Conservation (phyloP, 2,888 invertebrate genomes). For the Oscheius sp. region DNA sequence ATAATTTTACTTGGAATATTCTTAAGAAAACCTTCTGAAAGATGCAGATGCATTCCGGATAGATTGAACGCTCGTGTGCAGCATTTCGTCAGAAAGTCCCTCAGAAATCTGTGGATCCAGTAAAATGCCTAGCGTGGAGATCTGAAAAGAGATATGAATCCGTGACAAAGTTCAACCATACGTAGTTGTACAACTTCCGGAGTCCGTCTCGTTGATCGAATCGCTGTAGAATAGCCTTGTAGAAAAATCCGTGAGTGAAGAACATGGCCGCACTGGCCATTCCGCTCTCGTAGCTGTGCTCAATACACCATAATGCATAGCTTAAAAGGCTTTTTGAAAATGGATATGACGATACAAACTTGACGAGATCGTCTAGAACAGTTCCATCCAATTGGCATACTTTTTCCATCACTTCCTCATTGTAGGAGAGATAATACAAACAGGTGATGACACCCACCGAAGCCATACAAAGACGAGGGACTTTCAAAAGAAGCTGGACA, state of each 20-base stretch:
- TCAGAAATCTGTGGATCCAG: constrained; percentile 79
- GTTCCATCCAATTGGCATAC: constrained; percentile 82
- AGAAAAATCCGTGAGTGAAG: constrained; percentile 84
- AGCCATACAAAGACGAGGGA: constrained; percentile 76
- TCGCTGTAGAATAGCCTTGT: constrained; percentile 89
- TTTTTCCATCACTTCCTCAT: constrained; percentile 96
- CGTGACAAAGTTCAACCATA: constrained; percentile 73
- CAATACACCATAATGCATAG: constrained; percentile 93
- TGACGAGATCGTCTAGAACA: constrained; percentile 67
- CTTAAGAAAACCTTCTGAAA: constrained; percentile 78
- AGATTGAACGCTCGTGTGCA: constrained; percentile 89
- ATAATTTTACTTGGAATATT: not conserved
- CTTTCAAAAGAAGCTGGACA: constrained; percentile 85
- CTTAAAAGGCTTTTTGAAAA: constrained; percentile 75
- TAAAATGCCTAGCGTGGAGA: constrained; percentile 87
- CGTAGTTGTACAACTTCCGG: constrained; percentile 91
- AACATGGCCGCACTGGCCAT: constrained; percentile 98
- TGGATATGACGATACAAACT: constrained; percentile 51
- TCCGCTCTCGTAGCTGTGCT: constrained; percentile 97
- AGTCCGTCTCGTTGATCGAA: constrained; percentile 95
- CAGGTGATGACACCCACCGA: constrained; percentile 92
- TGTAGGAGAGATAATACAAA: constrained; percentile 92
- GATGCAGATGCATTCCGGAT: constrained; percentile 91
- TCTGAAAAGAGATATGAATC: constrained; percentile 75
- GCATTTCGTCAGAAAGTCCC: constrained; percentile 84